Percentiles rank a stretch among this genome's conserved stretches.
These are phyloP conservation scores for Molanna angustata DNA, from an alignment of 2,888 invertebrate genomes.

Conservation along the genomic window DNA sequence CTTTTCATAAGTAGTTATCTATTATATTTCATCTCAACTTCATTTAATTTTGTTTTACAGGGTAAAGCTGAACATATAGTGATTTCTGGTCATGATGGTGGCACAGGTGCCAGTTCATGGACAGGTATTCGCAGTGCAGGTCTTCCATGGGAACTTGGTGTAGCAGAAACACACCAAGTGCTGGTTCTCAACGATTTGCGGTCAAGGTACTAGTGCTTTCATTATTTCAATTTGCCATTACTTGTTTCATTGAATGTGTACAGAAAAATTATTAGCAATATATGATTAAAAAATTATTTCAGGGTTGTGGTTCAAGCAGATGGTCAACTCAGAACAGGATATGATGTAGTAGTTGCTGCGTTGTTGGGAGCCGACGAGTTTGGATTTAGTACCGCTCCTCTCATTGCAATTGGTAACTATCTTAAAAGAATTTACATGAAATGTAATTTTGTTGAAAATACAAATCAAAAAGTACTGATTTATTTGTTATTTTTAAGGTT, in stretches of 20 bases:
- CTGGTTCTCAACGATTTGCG: conserved; percentile 89
- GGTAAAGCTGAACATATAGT: conserved; percentile 98
- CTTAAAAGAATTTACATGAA: background rate
- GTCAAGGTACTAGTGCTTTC: conserved; percentile 50
- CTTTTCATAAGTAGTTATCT: background rate
- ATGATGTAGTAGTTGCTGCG: conserved; percentile 95
- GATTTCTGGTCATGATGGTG: conserved; percentile 98
- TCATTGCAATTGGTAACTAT: conserved; percentile 81
- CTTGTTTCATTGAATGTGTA: background rate
- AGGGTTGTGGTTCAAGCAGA: conserved; percentile 95
- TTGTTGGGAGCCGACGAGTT: conserved; percentile 97
- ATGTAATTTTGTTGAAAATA: background rate
- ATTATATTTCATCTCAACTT: background rate
- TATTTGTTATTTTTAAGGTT: conserved; percentile 53
- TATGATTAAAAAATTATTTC: conserved; percentile 19
- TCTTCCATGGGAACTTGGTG: conserved; percentile 96
- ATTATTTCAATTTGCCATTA: background rate
- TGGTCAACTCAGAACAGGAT: conserved; percentile 92
- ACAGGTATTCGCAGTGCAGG: conserved; percentile 98
- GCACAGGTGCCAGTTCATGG: conserved; percentile 98
- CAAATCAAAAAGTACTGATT: background rate
- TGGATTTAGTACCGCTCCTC: conserved; percentile 96
- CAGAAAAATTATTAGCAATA: background rate
- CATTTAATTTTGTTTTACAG: conserved; percentile 45
- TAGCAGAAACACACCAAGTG: conserved; percentile 98